Evolutionary conservation across 2,888 invertebrate genomes (phyloP), one percentile per base, ranked within the genome.

Genomic region (Agelastica alni): DNA sequence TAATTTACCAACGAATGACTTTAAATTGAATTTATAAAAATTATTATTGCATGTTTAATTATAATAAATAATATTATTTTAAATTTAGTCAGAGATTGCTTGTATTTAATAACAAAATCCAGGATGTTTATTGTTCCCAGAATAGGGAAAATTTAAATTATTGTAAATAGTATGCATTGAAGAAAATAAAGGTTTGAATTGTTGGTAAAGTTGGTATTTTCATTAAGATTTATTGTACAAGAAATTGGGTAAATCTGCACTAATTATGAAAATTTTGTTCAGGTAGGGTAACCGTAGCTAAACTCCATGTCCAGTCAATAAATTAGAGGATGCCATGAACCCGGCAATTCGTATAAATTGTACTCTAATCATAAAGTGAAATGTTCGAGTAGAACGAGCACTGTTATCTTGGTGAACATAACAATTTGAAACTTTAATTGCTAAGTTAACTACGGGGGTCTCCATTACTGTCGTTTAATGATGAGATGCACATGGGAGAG

Each of bases 391-490:
- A 68, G 67, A 69, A 72, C 70, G 70, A 69, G 64, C 61, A 65
- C 49, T 67, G 69, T 72, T 73, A 73, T 73, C 71, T 71, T 71
- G 62, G 67, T 59, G 66, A 64, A 63, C 68, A 71, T 70, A 68
- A 68, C 72, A 71, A 69, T 71, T 70, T 68, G 70, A 73, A 73
- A 72, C 71, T 74, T 74, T 74, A 74, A 74, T 74, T 73, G 70
- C 69, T 53, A 63, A 71, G 72, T 74, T 74, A 73, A 74, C 72
- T 73, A 70, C 72, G 63, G 64, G 66, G 60, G 60, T 64, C 69
- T 68, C 70, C 70, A 71, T 74, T 73, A 70, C 69, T 67, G 66
- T 63, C 67, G 63, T 70, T 72, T 72, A 71, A 72, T 71, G 72
- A 70, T 67, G 70, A 72, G 69, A 68, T 68, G 51, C 51, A 53